Evolutionary conservation across 2,797 vertebrate species (phyloP).

Genomic region (Pristis pectinata): DNA sequence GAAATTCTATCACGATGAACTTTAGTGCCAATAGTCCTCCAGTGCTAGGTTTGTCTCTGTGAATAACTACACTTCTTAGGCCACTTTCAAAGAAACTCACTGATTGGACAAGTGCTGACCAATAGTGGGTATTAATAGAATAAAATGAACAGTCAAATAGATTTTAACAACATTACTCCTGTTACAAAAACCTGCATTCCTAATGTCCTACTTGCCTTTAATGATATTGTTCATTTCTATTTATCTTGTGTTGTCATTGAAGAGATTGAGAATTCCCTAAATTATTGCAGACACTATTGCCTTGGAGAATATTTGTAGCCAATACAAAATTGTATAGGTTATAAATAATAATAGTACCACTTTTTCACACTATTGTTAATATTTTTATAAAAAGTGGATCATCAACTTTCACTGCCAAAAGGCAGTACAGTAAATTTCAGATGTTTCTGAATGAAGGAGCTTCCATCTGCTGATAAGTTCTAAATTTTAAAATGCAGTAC

Average conservation of each 20-base stretch:
- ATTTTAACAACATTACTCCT: neutral
- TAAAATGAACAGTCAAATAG: neutral
- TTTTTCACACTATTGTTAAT: neutral
- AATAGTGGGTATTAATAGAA: neutral
- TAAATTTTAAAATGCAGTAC: neutral
- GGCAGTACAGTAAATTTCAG: neutral
- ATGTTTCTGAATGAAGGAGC: neutral
- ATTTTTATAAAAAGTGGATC: neutral
- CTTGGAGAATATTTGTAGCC: neutral
- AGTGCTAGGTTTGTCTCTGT: neutral
- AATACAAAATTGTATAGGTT: neutral
- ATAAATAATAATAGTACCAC: neutral
- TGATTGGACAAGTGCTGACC: neutral
- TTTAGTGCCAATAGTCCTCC: conserved; percentile 54
- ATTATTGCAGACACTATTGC: neutral
- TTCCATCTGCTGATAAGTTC: neutral
- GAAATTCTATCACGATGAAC: conserved; percentile 77
- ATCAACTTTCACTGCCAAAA: neutral
- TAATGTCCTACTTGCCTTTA: neutral
- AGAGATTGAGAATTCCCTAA: neutral
- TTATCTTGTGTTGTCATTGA: conserved; percentile 1
- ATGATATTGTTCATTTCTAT: neutral
- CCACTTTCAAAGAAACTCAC: neutral
- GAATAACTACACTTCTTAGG: conserved; percentile 1
- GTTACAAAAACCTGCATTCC: conserved; percentile 4